These are phyloP conservation scores for Panzeria rudis DNA, from an alignment of 2,888 invertebrate genomes.

Conservation along the genomic window DNA sequence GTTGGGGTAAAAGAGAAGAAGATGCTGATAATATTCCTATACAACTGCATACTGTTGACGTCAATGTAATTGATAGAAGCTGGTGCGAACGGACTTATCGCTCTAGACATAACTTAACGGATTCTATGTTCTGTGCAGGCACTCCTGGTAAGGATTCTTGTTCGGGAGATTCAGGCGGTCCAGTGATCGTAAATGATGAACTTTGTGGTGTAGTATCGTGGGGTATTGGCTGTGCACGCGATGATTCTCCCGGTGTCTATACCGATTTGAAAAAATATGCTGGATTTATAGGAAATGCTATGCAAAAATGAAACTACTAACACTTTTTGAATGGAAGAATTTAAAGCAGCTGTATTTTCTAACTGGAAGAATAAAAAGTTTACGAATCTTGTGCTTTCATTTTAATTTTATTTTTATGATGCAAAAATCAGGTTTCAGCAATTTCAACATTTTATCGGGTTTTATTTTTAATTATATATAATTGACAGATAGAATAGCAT, in stretches of 20 bases:
- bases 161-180: constrained; percentile 75
- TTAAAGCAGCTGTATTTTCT: not conserved
- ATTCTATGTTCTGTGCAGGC: constrained; percentile 74
- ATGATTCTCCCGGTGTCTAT: constrained; percentile 90
- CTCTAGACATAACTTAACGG: constrained; percentile 13
- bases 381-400: not conserved
- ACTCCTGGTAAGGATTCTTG: constrained; percentile 73
- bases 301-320: not conserved
- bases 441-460: too few relatives aligned
- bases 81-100: not conserved
- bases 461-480: too few relatives aligned
- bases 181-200: constrained; percentile 63
- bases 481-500: too few relatives aligned
- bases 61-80: constrained; percentile 27
- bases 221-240: constrained; percentile 76
- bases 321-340: not conserved
- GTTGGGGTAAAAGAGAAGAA: constrained; percentile 72
- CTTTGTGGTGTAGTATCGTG: constrained; percentile 87
- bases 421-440: too few relatives aligned
- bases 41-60: constrained; percentile 57
- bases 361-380: not conserved
- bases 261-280: constrained; percentile 35
- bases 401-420: not conserved
- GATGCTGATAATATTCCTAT: constrained; percentile 22
- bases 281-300: constrained; percentile 28